Evolutionary conservation across 2,797 vertebrate genomes (phyloP).

Genomic region (Oceanodroma leucorhoa): DNA sequence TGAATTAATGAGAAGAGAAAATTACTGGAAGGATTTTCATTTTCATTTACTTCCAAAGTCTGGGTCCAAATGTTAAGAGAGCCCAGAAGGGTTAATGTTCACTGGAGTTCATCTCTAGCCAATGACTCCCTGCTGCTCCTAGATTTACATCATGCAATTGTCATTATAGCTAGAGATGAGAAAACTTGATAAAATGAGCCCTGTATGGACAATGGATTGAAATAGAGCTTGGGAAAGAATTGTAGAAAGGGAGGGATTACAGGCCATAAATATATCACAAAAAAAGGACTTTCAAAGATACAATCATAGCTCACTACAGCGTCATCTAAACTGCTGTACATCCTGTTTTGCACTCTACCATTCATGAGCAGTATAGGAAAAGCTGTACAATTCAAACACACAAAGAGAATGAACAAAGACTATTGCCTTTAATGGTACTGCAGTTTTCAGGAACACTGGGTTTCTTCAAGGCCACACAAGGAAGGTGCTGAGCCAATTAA

Average conservation of each 20-base stretch:
- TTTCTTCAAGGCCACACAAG: slow-evolving; percentile 34
- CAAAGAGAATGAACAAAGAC: slow-evolving; percentile 12
- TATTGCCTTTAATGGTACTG: background rate
- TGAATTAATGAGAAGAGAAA: background rate
- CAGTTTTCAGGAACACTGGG: slow-evolving; percentile 25
- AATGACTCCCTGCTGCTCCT: background rate
- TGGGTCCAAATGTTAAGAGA: slow-evolving; percentile 4
- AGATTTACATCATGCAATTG: slow-evolving; percentile 27
- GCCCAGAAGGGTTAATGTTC: slow-evolving; percentile 41
- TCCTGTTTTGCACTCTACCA: background rate
- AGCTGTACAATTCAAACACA: background rate
- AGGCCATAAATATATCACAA: slow-evolving; percentile 26
- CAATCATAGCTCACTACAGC: background rate
- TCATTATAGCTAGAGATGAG: slow-evolving; percentile 16
- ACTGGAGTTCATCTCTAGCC: background rate
- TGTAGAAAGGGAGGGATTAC: background rate
- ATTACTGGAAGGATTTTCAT: slow-evolving; percentile 5
- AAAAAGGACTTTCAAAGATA: slow-evolving; percentile 1
- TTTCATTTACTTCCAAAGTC: background rate
- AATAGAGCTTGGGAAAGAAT: background rate
- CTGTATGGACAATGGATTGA: slow-evolving; percentile 13
- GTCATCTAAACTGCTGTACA: background rate
- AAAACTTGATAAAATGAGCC: slow-evolving; percentile 36
- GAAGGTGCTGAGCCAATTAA: slow-evolving; percentile 55
- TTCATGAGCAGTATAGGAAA: background rate